A percentile compares a stretch with the other conserved stretches of the same genome.
Evolutionary conservation across 2,797 vertebrate genomes (phyloP).

Genomic region (Pantherophis vulpinus): DNA sequence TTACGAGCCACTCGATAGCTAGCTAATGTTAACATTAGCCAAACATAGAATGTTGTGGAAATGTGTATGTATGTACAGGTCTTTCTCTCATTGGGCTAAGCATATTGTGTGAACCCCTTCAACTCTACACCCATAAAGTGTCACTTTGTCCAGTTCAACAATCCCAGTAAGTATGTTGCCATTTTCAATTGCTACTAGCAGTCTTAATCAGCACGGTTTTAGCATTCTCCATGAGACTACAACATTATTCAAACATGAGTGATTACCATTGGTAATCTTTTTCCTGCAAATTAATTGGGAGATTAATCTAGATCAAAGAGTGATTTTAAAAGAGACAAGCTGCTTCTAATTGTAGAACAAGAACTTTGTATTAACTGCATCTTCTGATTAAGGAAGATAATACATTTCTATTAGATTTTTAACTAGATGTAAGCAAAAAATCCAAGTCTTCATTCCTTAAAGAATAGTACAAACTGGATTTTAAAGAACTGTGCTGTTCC

Average conservation of each 20-base stretch:
- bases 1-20: background rate
- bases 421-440: background rate
- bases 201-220: background rate
- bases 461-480: background rate
- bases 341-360: background rate
- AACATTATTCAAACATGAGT: background rate
- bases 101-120: background rate
- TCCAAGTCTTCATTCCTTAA: background rate
- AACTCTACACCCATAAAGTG: background rate
- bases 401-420: background rate
- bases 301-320: slow-evolving; percentile 5
- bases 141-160: background rate
- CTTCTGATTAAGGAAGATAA: background rate
- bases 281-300: slow-evolving; percentile 1
- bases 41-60: background rate
- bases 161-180: background rate
- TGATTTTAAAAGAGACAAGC: background rate
- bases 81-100: background rate
- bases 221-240: background rate
- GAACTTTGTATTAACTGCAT: background rate
- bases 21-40: background rate
- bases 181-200: background rate
- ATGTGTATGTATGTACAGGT: background rate
- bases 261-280: background rate
- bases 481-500: background rate